Percentiles rank a stretch among this genome's conserved stretches.
phyloP scores from a whole-genome alignment of 2,888 invertebrate genomes.

The Hipparchia semele region DNA sequence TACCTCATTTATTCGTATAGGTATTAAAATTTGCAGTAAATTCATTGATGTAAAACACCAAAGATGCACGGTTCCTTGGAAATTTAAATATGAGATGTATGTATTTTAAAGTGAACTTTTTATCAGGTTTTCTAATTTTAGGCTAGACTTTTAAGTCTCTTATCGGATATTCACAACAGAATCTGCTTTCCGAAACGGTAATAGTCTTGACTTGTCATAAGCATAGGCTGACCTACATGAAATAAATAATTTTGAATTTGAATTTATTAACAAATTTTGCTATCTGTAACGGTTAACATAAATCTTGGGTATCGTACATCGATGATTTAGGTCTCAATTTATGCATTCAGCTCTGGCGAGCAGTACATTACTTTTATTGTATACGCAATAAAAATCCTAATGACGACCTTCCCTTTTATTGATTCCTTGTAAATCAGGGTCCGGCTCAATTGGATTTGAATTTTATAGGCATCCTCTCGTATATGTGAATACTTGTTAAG shows the following conservation, averaged over 20 bases:
- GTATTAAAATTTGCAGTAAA: constrained; percentile 29
- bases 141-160: no score
- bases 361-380: constrained; percentile 79
- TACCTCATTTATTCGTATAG: constrained; percentile 29
- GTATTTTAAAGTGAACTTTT: no score
- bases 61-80: background rate
- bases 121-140: no score
- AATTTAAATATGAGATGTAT: no score
- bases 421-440: constrained; percentile 80
- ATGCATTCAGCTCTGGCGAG: constrained; percentile 44
- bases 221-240: no score
- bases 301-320: constrained; percentile 3
- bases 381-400: constrained; percentile 76
- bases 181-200: no score
- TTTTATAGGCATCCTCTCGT: constrained; percentile 74
- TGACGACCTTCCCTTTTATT: constrained; percentile 79
- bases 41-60: background rate
- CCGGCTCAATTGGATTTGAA: constrained; percentile 77
- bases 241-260: no score
- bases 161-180: no score
- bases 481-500: constrained; percentile 69
- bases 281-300: no score
- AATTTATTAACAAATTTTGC: no score
- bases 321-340: constrained; percentile 33
- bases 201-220: no score